A percentile compares a stretch with the other conserved stretches of the same genome.
Conservation (phyloP, 2,888 invertebrate species). For the Agapostemon virescens region DNA sequence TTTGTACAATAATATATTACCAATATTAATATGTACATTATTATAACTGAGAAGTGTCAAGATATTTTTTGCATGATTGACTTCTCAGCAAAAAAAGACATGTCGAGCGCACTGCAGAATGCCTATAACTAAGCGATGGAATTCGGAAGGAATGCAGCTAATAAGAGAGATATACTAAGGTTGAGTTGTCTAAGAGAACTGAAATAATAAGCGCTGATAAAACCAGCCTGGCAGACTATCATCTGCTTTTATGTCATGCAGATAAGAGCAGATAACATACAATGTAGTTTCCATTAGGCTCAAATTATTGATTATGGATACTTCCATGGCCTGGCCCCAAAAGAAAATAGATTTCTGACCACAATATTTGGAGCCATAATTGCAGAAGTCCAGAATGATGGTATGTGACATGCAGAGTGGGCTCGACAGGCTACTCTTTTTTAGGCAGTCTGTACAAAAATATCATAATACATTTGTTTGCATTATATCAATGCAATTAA, state of each 20-base stretch:
- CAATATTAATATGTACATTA: conserved; percentile 57
- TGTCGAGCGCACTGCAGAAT: background rate
- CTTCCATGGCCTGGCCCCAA: background rate
- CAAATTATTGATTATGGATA: background rate
- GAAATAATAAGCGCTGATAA: background rate
- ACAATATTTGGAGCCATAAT: background rate
- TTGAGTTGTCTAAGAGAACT: background rate
- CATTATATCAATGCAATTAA: conserved; percentile 23
- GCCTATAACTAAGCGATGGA: background rate
- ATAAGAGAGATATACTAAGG: background rate
- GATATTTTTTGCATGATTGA: background rate
- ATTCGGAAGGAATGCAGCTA: background rate
- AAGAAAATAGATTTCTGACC: background rate
- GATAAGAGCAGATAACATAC: background rate
- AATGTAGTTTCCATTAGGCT: background rate
- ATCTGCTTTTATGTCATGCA: background rate
- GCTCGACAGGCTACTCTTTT: background rate
- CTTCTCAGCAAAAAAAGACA: background rate
- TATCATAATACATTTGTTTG: conserved; percentile 18
- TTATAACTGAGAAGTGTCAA: conserved; percentile 29
- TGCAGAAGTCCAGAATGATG: background rate
- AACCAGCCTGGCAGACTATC: background rate
- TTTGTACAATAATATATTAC: conserved; percentile 57
- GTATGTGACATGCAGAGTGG: background rate
- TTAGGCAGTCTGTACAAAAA: conserved; percentile 24